phyloP scores from a whole-genome alignment of 2,797 vertebrate genomes.

The Rousettus madagascariensis region DNA sequence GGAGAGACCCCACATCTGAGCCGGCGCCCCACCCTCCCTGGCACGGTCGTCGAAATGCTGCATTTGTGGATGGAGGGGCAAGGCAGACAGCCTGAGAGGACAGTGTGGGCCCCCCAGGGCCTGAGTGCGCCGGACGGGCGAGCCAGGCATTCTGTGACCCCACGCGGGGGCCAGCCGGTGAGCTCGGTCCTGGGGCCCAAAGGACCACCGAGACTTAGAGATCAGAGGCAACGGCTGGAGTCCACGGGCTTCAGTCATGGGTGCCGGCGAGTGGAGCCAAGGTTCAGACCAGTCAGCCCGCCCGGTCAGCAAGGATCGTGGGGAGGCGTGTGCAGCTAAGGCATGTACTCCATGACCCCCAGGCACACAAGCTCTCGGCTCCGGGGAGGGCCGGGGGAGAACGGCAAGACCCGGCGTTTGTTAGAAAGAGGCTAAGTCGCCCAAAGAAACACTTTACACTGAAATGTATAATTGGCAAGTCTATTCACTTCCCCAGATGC shows the following conservation, averaged over 20 bases:
- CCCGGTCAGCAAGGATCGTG: not conserved
- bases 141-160: not conserved
- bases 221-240: not conserved
- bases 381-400: too few relatives aligned
- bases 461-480: not conserved
- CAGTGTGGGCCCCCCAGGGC: not conserved
- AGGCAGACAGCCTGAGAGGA: not conserved
- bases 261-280: not conserved
- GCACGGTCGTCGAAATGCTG: not conserved
- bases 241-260: not conserved
- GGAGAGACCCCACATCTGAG: not conserved
- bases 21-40: not conserved
- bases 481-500: not conserved
- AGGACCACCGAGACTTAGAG: not conserved
- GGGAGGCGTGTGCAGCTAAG: not conserved
- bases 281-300: not conserved
- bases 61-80: not conserved
- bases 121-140: not conserved
- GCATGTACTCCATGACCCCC: rapidly evolving
- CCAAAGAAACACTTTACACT: not conserved
- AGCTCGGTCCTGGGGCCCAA: not conserved
- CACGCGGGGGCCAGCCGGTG: too few relatives aligned
- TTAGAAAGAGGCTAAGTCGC: not conserved
- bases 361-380: not conserved
- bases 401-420: not conserved